phyloP scores from a whole-genome alignment of 1,140 invertebrate genomes.

The Acromyrmex heyeri region DNA sequence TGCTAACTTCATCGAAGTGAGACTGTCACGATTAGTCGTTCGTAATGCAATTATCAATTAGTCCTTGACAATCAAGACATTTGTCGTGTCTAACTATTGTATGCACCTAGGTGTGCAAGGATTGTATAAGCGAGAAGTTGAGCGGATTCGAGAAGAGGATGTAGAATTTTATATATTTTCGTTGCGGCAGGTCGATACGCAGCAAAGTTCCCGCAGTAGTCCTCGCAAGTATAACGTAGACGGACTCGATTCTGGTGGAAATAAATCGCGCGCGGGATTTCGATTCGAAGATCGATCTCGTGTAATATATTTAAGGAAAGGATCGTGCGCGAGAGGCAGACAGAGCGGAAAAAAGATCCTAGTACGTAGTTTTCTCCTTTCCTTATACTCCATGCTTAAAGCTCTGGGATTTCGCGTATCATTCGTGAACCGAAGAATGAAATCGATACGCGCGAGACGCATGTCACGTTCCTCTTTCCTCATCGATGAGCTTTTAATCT shows the following conservation, averaged over 20 bases:
- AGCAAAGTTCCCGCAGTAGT: conserved; percentile 39
- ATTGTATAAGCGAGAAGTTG: background rate
- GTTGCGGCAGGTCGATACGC: conserved; percentile 55
- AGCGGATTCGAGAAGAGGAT: background rate
- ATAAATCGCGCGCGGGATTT: conserved; percentile 12
- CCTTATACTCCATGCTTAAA: conserved; percentile 10
- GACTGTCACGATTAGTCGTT: conserved; percentile 5
- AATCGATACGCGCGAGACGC: conserved; percentile 40
- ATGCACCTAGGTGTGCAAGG: background rate
- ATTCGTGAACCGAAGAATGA: conserved; percentile 38
- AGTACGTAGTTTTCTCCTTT: conserved; percentile 30
- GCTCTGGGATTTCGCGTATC: conserved; percentile 18
- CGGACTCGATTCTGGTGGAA: background rate
- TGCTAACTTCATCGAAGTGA: background rate
- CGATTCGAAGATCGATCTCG: conserved; percentile 60
- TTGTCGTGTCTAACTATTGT: background rate
- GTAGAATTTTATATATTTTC: conserved; percentile 64
- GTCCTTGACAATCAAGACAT: background rate
- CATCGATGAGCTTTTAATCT: conserved; percentile 50
- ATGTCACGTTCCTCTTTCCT: conserved; percentile 16
- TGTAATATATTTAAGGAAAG: conserved; percentile 51
- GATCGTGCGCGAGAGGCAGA: background rate
- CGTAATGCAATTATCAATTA: conserved; percentile 17
- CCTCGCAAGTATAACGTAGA: conserved; percentile 12
- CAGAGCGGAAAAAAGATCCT: conserved; percentile 18